Percentiles rank a stretch among this genome's conserved stretches.
These are phyloP conservation scores for Ciconia maguari DNA, from an alignment of 2,113 vertebrate species.

Conservation along the genomic window DNA sequence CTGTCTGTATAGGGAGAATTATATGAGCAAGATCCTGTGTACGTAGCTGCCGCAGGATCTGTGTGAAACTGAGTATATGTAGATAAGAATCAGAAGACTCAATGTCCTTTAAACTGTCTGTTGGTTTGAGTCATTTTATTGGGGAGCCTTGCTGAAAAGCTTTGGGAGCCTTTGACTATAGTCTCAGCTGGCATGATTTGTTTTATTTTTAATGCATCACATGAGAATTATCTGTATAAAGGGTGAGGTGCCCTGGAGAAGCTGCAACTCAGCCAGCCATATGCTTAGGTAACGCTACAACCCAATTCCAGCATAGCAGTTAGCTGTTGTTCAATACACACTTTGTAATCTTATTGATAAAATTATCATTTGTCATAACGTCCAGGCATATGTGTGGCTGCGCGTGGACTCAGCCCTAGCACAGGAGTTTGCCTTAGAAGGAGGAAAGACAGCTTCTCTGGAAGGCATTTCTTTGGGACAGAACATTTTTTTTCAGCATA, in stretches of 20 bases:
- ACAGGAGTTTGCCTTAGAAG: not conserved
- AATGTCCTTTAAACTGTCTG: not conserved
- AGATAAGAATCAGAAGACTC: not conserved
- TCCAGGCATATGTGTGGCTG: not conserved
- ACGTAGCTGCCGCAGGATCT: not conserved
- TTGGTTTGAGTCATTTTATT: not conserved
- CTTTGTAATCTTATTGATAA: constrained; percentile 30
- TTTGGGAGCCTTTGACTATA: not conserved
- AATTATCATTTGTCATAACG: not conserved
- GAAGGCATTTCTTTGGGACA: not conserved
- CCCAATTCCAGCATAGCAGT: not conserved
- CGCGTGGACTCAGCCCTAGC: not conserved
- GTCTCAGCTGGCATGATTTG: not conserved
- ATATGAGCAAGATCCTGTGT: not conserved
- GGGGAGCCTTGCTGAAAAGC: not conserved
- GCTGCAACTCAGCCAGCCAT: not conserved
- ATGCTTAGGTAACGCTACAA: not conserved
- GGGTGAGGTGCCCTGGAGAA: not conserved
- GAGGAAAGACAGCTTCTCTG: not conserved
- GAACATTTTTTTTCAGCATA: not conserved
- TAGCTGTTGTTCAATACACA: not conserved
- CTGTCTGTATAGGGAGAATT: not conserved
- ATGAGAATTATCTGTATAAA: not conserved
- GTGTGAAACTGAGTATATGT: not conserved
- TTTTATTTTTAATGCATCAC: not conserved